Evolutionary conservation across 53 echinoderm and acorn worm genomes (phyloP).

Genomic region (Arbacia lixula): DNA sequence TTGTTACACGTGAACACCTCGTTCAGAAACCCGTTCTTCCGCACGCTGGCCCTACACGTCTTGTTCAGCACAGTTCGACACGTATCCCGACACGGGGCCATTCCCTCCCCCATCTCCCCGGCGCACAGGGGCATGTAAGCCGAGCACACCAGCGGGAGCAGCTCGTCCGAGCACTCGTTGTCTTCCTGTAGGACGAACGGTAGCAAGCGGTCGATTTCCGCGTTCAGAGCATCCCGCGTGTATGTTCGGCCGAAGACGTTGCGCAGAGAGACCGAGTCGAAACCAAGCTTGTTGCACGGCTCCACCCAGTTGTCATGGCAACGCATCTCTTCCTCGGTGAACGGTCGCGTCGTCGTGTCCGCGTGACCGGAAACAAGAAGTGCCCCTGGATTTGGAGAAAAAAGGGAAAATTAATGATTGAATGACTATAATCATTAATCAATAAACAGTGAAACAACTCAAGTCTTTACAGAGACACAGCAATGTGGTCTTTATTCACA

Average conservation of each 20-base stretch:
- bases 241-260: background rate
- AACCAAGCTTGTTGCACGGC: slow-evolving; percentile 10
- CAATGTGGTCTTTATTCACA: too few relatives aligned
- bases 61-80: slow-evolving; percentile 42
- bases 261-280: background rate
- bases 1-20: slow-evolving; percentile 26
- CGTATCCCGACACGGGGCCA: slow-evolving; percentile 48
- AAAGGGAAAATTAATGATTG: too few relatives aligned
- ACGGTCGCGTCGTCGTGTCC: too few relatives aligned
- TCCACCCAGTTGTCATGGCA: slow-evolving; percentile 11
- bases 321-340: background rate
- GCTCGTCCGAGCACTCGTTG: slow-evolving; percentile 56
- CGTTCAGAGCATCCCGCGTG: background rate
- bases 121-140: slow-evolving; percentile 54
- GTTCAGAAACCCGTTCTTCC: slow-evolving; percentile 19
- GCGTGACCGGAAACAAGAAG: too few relatives aligned
- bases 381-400: too few relatives aligned
- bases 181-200: slow-evolving; percentile 59
- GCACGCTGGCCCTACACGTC: slow-evolving; percentile 49
- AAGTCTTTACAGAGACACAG: too few relatives aligned
- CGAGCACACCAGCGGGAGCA: slow-evolving; percentile 52
- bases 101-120: slow-evolving; percentile 27
- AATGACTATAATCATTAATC: too few relatives aligned
- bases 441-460: too few relatives aligned
- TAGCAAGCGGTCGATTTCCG: background rate